Evolutionary conservation across 1,140 invertebrate species (phyloP).

Genomic region (Pseudomyrmex gracilis): DNA sequence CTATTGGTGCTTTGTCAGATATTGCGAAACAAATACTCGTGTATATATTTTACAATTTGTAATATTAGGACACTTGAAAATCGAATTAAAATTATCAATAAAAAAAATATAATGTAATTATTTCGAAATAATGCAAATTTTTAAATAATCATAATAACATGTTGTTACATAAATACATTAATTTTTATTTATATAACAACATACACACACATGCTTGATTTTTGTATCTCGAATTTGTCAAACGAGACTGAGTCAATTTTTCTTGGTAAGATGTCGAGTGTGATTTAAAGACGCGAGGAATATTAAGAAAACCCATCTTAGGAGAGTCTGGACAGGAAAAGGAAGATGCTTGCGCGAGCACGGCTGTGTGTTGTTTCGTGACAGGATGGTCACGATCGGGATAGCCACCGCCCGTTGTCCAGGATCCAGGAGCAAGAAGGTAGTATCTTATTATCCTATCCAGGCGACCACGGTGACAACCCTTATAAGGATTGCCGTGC

Average conservation of each 20-base stretch:
- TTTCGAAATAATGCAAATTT: neutral
- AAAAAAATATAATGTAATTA: no score
- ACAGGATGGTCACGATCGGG: slow-evolving; percentile 79
- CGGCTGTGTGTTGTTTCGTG: slow-evolving; percentile 65
- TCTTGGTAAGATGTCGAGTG: slow-evolving; percentile 19
- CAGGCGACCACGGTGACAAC: slow-evolving; percentile 75
- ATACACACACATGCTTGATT: neutral
- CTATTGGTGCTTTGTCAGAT: slow-evolving; percentile 44
- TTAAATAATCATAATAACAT: neutral
- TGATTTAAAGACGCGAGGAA: slow-evolving; percentile 34
- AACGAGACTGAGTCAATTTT: slow-evolving; percentile 23
- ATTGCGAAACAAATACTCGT: neutral
- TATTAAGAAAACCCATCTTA: slow-evolving; percentile 14
- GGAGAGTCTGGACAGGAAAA: neutral
- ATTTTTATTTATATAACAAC: slow-evolving; percentile 5
- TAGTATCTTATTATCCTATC: slow-evolving; percentile 82
- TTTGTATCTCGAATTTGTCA: slow-evolving; percentile 32
- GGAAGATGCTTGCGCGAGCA: slow-evolving; percentile 19
- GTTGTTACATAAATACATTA: neutral
- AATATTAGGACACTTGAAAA: neutral
- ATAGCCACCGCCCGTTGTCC: slow-evolving; percentile 78
- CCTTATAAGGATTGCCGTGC: slow-evolving; percentile 80
- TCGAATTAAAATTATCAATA: neutral
- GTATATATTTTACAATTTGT: no score
- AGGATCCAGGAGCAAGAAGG: slow-evolving; percentile 71